These are phyloP conservation scores for Periophthalmus modestus DNA, from an alignment of 2,113 vertebrate genomes.

Conservation along the genomic window DNA sequence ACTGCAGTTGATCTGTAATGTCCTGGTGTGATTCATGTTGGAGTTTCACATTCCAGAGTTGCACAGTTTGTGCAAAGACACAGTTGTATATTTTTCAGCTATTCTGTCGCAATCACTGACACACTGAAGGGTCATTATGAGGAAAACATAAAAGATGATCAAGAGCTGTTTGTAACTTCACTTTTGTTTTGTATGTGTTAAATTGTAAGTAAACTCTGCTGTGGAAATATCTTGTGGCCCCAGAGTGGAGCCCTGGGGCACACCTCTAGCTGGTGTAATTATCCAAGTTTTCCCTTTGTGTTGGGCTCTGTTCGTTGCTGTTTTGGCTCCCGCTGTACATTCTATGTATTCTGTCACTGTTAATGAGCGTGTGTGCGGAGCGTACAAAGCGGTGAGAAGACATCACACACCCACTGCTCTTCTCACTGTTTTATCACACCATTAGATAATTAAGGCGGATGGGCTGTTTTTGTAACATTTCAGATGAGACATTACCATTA, in stretches of 20 bases:
- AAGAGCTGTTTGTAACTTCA: constrained; percentile 42
- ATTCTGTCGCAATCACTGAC: constrained; percentile 4
- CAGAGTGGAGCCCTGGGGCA: constrained; percentile 50
- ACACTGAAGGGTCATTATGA: constrained; percentile 49
- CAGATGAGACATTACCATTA: constrained; percentile 67
- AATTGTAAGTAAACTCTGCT: constrained; percentile 39
- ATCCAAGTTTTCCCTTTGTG: constrained; percentile 63
- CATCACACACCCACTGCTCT: constrained; percentile 55
- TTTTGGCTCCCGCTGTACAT: constrained; percentile 42
- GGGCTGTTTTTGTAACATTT: constrained; percentile 66
- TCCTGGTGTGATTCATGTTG: constrained; percentile 49
- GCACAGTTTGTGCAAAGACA: constrained; percentile 52
- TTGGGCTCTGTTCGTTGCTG: constrained; percentile 35
- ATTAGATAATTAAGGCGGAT: constrained; percentile 71
- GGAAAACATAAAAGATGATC: constrained; percentile 26
- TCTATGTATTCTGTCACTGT: constrained; percentile 57
- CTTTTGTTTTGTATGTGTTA: constrained; percentile 35
- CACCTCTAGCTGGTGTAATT: constrained; percentile 68
- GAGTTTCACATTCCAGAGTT: constrained; percentile 48
- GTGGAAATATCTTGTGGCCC: constrained; percentile 46
- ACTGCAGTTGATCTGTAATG: constrained; percentile 53
- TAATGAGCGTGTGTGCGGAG: constrained; percentile 58
- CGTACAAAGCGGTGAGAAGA: constrained; percentile 45
- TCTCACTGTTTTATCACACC: constrained; percentile 57
- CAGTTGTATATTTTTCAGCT: constrained; percentile 13